Base-by-base conservation (phyloP, 2,888 invertebrate species). In the Morpho helenor region DNA sequence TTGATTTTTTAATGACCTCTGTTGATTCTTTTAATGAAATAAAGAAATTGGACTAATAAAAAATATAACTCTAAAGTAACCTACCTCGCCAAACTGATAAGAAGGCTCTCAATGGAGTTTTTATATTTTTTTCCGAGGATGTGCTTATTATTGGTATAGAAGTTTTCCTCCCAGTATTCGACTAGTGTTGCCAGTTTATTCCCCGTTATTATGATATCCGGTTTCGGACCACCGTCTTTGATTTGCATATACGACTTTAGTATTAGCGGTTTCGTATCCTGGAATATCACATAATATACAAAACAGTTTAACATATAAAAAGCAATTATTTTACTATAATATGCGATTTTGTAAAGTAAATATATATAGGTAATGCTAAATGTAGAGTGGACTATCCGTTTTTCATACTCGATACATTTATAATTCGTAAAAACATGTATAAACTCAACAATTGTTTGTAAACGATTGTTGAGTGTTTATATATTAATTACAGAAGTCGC, bases 151-250 rank as follows among this genome's bases (percentile, higher is more conserved):
- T 57, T 69, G 0, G 68, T 62, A 57, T 84, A 88, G 56, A 87
- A 79, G 57, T 84, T 82, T 7, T 73, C 71, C 62, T 91, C 88
- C 91, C 90, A 91, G 54, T 86, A 91, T 16, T 89, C 84, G 0
- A 91, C 71, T 0, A 91, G 64, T 0, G 88, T 84, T 10, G 91
- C 77, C 1, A 91, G 64, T 57, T 89, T 90, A 39, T 91, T 86
- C 0, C 87, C 86, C 0, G 82, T 84, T 3, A 87, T 71, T 2
- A 84, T 72, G 45, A 89, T 79, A 61, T 91, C 91, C 0, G 85
- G 76, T 45, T 76, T 78, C 0, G 87, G 85, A 0, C 81, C 84
- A 0, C 72, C 52, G 6, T 84, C 85, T 57, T 76, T 68, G 0
- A 66, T 68, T 44, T 75, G 73, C 66, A 90, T 82, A 63, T 82